These are phyloP conservation scores for Brevimyrus niger DNA, from an alignment of 2,113 vertebrate species.

Conservation along the genomic window DNA sequence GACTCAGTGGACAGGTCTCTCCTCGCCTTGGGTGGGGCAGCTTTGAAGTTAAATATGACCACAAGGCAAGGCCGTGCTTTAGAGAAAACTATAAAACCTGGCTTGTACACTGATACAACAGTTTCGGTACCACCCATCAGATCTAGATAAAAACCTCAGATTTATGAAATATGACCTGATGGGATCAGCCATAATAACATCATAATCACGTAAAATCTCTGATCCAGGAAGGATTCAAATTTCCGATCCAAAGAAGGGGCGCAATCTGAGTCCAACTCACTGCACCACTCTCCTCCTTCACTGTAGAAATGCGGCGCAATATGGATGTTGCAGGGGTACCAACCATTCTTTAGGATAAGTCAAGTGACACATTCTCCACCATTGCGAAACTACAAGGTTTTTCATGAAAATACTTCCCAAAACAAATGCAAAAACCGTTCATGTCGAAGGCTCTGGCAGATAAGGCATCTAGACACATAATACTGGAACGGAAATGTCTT, in stretches of 20 bases:
- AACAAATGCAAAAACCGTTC: neutral
- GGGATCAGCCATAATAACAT: neutral
- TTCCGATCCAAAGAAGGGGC: neutral
- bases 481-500: neutral
- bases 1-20: neutral
- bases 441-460: neutral
- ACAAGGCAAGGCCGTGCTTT: slow-evolving; percentile 14
- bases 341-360: neutral
- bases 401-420: neutral
- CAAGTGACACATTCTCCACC: neutral
- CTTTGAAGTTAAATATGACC: slow-evolving; percentile 18
- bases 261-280: neutral
- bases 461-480: neutral
- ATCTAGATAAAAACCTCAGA: neutral
- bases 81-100: neutral
- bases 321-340: neutral
- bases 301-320: neutral
- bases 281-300: neutral
- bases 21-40: neutral
- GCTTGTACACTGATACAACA: neutral
- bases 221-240: neutral
- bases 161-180: neutral
- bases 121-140: neutral
- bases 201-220: neutral
- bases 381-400: neutral